A percentile compares a stretch with the other conserved stretches of the same genome.
Conservation (phyloP, 2,888 invertebrate species). For the Callyntrura sp. region DNA sequence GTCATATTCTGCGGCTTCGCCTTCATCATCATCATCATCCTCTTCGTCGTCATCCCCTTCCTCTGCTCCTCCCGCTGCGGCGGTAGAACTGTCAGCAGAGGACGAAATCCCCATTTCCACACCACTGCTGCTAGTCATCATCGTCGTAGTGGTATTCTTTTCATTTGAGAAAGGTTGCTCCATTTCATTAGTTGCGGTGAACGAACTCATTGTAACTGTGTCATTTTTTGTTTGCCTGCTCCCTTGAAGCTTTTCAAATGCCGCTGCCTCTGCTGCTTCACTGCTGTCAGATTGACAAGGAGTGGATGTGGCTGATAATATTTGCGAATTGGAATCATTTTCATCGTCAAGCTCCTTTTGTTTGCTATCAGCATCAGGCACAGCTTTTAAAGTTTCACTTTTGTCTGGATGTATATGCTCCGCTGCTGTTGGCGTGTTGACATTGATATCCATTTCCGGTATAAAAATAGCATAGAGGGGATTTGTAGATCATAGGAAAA, state of each 20-base stretch:
- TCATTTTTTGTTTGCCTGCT: slow-evolving; percentile 41
- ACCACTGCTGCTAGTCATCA: background rate
- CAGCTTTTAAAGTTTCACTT: slow-evolving; percentile 49
- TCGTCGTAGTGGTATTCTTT: background rate
- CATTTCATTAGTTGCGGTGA: slow-evolving; percentile 43
- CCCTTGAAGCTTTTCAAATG: slow-evolving; percentile 39
- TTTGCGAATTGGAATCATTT: slow-evolving; percentile 35
- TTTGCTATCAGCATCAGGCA: background rate
- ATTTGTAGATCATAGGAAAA: slow-evolving; percentile 42
- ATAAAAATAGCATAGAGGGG: slow-evolving; percentile 19
- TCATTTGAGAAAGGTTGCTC: slow-evolving; percentile 24
- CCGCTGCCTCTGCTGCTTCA: slow-evolving; percentile 9
- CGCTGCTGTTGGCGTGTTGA: slow-evolving; percentile 55
- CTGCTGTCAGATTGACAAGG: slow-evolving; percentile 49
- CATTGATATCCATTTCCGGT: slow-evolving; percentile 75
- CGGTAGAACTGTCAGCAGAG: slow-evolving; percentile 8
- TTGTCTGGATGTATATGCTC: slow-evolving; percentile 47
- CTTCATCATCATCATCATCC: slow-evolving; percentile 56
- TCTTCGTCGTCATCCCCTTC: slow-evolving; percentile 59
- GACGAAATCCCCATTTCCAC: background rate
- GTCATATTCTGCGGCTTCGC: slow-evolving; percentile 66
- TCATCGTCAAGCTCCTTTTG: slow-evolving; percentile 18
- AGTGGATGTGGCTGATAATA: background rate
- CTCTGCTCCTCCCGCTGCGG: background rate
- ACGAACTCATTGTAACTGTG: slow-evolving; percentile 49